These are phyloP conservation scores for Lucilia sericata DNA, from an alignment of 1,140 invertebrate genomes.

Conservation along the genomic window DNA sequence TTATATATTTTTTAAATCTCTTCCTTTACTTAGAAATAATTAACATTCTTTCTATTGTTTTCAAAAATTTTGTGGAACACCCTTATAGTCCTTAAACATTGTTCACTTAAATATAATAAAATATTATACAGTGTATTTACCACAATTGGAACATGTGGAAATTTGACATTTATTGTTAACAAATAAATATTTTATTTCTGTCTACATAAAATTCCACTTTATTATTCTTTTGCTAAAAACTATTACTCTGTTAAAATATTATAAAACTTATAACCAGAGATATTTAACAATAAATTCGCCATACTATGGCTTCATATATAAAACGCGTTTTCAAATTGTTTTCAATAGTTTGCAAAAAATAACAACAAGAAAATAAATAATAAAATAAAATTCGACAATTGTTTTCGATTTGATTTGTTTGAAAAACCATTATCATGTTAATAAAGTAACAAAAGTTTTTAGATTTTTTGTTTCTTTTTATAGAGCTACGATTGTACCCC, in stretches of 20 bases:
- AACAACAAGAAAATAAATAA: background rate
- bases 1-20: no score
- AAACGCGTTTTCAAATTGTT: background rate
- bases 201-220: background rate
- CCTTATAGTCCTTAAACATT: background rate
- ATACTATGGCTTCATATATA: background rate
- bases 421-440: conserved; percentile 19
- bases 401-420: conserved; percentile 26
- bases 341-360: background rate
- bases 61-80: background rate
- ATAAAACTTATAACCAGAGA: background rate
- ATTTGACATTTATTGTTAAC: conserved; percentile 27
- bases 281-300: background rate
- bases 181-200: conserved; percentile 22
- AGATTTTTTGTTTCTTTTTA: background rate
- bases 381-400: background rate
- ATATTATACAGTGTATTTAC: conserved; percentile 8
- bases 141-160: conserved; percentile 20
- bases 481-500: background rate
- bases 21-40: no score
- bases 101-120: background rate
- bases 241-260: background rate
- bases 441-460: conserved; percentile 24
- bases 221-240: no score
- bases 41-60: no score